Evolutionary conservation across 2,888 invertebrate genomes (phyloP), one percentile per base, ranked within the genome.

Genomic region (Thysanoteuthis rhombus): DNA sequence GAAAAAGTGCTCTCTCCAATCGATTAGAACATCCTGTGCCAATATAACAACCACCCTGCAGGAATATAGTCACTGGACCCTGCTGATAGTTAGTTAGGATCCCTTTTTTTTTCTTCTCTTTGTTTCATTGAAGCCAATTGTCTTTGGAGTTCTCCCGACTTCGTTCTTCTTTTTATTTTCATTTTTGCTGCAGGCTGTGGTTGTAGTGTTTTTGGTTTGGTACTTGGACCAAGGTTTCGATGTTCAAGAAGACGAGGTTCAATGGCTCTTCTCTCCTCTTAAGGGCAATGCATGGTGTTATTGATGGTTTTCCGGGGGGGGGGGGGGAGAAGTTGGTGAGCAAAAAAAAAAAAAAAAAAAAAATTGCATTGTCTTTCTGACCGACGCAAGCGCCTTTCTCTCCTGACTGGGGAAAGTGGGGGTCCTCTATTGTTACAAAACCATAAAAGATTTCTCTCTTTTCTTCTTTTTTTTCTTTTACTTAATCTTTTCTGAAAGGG

Each of bases 1-100:
- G n/a, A 75, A 75, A 75, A 75, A 75, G n/a, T 75, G 75, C 75
- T 75, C n/a, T 75, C n/a, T 75, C 75, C 75, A n/a, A 75, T 75
- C 75, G 75, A 75, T 75, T 75, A 75, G n/a, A 75, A 75, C 75
- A 75, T 75, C 75, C 75, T 75, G n/a, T 75, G n/a, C 36, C 75
- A 36, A 75, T 75, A 75, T n/a, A 36, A n/a, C 75, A n/a, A 75
- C 36, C 36, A 36, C n/a, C 75, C 75, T 36, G 75, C 75, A 75
- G 75, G 36, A 75, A 75, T 3, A n/a, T 75, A n/a, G 12, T 75
- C 75, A 36, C n/a, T 75, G 75, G 75, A 75, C 75, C 75, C 75
- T 75, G 75, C 75, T 75, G 75, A n/a, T 75, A 10, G 75, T 75
- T 75, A 75, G 75, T 75, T 75, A 75, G 36, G 75, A 36, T n/a